Conservation (phyloP, 2,113 vertebrate genomes). For the Cyprinodon variegatus region DNA sequence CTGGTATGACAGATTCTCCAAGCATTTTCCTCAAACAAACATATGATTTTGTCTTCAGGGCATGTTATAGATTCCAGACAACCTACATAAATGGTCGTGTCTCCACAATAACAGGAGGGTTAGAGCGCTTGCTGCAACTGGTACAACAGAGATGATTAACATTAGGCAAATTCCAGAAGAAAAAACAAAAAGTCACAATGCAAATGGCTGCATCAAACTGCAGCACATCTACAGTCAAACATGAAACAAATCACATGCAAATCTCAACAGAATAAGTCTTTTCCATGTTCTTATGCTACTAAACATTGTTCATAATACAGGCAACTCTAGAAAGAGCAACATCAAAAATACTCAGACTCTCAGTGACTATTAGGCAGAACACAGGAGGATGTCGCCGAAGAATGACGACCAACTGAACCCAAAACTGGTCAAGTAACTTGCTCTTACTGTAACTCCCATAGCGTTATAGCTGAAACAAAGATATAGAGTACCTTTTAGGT, state of each 20-base stretch:
- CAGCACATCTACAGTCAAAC: constrained; percentile 27
- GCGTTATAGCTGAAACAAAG: constrained; percentile 30
- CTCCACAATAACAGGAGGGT: not conserved
- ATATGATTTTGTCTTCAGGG: too few relatives aligned
- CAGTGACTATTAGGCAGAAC: not conserved
- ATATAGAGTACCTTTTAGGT: constrained; percentile 46
- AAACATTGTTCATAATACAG: not conserved
- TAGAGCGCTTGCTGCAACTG: not conserved
- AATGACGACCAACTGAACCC: constrained; percentile 14
- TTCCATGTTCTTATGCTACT: not conserved
- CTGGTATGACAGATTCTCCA: constrained; percentile 12
- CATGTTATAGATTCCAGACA: not conserved
- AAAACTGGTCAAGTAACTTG: not conserved
- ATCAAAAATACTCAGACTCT: not conserved
- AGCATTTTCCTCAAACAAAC: not conserved
- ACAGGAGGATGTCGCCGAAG: constrained; percentile 1
- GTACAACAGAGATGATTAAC: not conserved
- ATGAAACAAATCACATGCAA: constrained; percentile 48
- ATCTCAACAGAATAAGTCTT: constrained; percentile 18
- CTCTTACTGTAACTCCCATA: constrained; percentile 20
- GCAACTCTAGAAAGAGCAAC: not conserved
- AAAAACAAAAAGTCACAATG: constrained; percentile 8
- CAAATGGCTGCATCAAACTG: constrained; percentile 29
- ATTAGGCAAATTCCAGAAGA: constrained; percentile 9
- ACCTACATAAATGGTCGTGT: not conserved